phyloP scores from a whole-genome alignment of 2,888 invertebrate genomes.

The Melieria crassipennis region DNA sequence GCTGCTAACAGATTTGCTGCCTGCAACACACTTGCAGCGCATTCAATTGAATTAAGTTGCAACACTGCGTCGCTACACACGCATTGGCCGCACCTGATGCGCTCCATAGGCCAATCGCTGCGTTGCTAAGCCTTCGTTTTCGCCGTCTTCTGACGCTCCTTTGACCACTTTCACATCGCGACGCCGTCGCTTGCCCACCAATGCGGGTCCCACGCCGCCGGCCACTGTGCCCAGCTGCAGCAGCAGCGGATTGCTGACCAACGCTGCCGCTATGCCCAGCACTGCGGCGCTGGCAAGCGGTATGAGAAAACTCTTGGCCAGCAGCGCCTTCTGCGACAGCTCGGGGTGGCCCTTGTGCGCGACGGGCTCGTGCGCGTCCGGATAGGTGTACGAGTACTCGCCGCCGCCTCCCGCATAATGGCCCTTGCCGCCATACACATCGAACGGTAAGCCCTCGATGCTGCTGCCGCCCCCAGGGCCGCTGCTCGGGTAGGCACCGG shows the following conservation, averaged over 20 bases:
- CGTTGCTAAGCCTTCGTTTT: background rate
- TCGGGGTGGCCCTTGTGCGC: conserved; percentile 55
- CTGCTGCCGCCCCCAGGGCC: conserved; percentile 47
- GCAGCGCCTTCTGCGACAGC: conserved; percentile 56
- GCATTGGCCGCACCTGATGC: conserved; percentile 32
- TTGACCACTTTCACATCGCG: conserved; percentile 26
- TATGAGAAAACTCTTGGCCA: conserved; percentile 71
- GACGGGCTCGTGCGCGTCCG: conserved; percentile 47
- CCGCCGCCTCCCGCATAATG: conserved; percentile 57
- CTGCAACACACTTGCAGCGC: background rate
- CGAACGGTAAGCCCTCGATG: conserved; percentile 52
- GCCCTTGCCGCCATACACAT: conserved; percentile 53
- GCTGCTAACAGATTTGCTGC: background rate
- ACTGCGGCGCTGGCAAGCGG: conserved; percentile 83
- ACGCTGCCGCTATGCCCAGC: conserved; percentile 82
- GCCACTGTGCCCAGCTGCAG: conserved; percentile 80
- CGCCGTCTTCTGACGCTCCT: conserved; percentile 17
- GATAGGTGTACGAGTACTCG: conserved; percentile 48
- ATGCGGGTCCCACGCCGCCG: conserved; percentile 65
- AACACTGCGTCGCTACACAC: background rate
- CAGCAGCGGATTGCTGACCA: conserved; percentile 80
- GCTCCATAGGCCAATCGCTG: conserved; percentile 43
- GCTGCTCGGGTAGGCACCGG: conserved; percentile 32
- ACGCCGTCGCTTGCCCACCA: conserved; percentile 56
- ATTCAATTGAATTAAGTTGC: no score